Conservation (phyloP, 2,797 vertebrate species). For the Xyrichtys novacula region DNA sequence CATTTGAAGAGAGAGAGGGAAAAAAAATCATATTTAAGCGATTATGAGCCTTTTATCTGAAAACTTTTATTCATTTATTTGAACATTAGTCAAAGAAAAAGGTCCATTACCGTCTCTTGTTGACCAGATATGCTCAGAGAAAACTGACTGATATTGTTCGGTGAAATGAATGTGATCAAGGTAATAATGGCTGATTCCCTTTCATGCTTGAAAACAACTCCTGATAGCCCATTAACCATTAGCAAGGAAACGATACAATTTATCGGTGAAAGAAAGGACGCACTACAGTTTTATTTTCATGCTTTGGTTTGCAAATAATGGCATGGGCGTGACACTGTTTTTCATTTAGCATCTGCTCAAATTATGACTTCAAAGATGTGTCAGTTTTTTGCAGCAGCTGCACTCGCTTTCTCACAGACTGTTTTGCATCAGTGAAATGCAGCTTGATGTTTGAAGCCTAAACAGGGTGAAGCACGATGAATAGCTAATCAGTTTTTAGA, state of each 20-base stretch:
- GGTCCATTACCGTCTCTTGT: conserved; percentile 57
- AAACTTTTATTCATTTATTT: conserved; percentile 42
- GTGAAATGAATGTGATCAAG: conserved; percentile 67
- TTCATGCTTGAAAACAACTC: conserved; percentile 41
- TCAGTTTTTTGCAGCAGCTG: conserved; percentile 30
- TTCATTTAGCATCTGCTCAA: conserved; percentile 52
- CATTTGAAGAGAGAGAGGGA: conserved; percentile 10
- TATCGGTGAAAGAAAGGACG: conserved; percentile 7
- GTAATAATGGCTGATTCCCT: conserved; percentile 65
- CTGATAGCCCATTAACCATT: conserved; percentile 57
- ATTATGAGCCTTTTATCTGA: conserved; percentile 66
- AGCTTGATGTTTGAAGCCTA: conserved; percentile 41
- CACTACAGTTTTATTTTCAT: background rate
- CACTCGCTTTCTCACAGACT: conserved; percentile 9
- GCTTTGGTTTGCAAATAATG: conserved; percentile 41
- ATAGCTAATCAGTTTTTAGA: conserved; percentile 54
- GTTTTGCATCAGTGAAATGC: conserved; percentile 40
- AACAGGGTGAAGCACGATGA: conserved; percentile 49
- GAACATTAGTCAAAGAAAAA: conserved; percentile 54
- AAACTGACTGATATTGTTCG: conserved; percentile 41
- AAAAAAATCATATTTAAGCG: conserved; percentile 30
- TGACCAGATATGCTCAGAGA: conserved; percentile 47
- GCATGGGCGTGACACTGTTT: conserved; percentile 16
- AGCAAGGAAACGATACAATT: conserved; percentile 48
- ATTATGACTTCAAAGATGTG: conserved; percentile 48